These are phyloP conservation scores for Cheilosia urbana DNA, from an alignment of 2,888 invertebrate genomes.

Conservation along the genomic window DNA sequence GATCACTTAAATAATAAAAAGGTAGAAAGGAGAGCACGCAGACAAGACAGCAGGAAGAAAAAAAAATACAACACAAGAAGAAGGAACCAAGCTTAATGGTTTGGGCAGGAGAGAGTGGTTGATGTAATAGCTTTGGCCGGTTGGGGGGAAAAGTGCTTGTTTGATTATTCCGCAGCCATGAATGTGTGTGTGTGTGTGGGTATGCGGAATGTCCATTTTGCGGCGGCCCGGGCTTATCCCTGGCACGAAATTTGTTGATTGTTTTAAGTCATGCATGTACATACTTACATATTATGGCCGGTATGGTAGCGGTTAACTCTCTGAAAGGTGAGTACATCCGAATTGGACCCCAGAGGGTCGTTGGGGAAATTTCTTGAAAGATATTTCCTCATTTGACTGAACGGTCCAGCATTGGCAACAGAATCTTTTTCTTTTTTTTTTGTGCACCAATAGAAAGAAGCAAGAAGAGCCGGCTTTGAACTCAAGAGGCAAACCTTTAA, in stretches of 20 bases:
- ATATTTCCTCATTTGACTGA: slow-evolving; percentile 9
- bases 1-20: slow-evolving; percentile 62
- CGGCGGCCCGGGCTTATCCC: slow-evolving; percentile 21
- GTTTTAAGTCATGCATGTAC: slow-evolving; percentile 35
- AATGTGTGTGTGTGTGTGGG: slow-evolving; percentile 17
- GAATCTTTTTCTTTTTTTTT: background rate
- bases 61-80: background rate
- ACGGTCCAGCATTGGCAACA: background rate
- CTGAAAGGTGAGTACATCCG: slow-evolving; percentile 17
- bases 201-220: slow-evolving; percentile 44
- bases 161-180: slow-evolving; percentile 41
- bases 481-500: no score
- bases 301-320: slow-evolving; percentile 29
- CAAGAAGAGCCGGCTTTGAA: no score
- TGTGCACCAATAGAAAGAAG: no score
- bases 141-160: slow-evolving; percentile 36
- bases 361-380: slow-evolving; percentile 35
- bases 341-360: slow-evolving; percentile 21
- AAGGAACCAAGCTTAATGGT: slow-evolving; percentile 10
- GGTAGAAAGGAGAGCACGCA: slow-evolving; percentile 8
- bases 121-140: slow-evolving; percentile 7
- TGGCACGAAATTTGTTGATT: slow-evolving; percentile 52
- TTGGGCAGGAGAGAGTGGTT: background rate
- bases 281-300: no score
- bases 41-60: slow-evolving; percentile 25